These are phyloP conservation scores for Plectrocnemia conspersa DNA, from an alignment of 1,140 invertebrate genomes.

Conservation along the genomic window DNA sequence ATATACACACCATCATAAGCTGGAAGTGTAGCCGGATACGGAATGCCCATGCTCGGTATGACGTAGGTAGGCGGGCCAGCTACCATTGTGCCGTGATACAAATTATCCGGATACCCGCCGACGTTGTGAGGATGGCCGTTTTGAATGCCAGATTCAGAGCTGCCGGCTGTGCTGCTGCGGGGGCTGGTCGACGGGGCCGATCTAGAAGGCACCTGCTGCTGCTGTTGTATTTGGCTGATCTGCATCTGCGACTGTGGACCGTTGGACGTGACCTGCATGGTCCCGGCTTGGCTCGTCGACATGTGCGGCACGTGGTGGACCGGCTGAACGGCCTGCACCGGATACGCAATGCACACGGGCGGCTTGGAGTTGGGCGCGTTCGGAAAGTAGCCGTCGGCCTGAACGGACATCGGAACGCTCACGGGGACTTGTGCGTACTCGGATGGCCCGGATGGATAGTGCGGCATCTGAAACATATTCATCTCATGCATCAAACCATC, in stretches of 20 bases:
- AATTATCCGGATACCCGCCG: constrained; percentile 6
- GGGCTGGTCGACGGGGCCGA: constrained; percentile 15
- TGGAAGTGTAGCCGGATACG: constrained; percentile 23
- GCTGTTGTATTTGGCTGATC: background rate
- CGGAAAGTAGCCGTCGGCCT: constrained; percentile 14
- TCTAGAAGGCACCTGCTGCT: background rate
- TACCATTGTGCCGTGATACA: constrained; percentile 12
- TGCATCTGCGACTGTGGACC: background rate
- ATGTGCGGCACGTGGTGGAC: constrained; percentile 4
- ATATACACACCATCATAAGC: constrained; percentile 28
- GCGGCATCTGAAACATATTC: constrained; percentile 20
- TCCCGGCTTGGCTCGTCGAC: background rate
- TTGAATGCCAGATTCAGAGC: constrained; percentile 18
- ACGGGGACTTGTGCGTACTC: constrained; percentile 12
- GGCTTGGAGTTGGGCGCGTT: background rate
- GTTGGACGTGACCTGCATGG: background rate
- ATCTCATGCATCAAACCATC: background rate
- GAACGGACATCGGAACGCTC: constrained; percentile 4
- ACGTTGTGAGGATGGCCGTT: constrained; percentile 9
- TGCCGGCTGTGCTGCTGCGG: constrained; percentile 23
- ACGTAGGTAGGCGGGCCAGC: constrained; percentile 9
- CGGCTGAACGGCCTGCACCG: constrained; percentile 6
- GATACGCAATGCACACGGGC: constrained; percentile 18
- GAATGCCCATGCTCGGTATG: constrained; percentile 13
- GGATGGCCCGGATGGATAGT: constrained; percentile 11